Conservation (phyloP, 2,797 vertebrate genomes). For the Mycteria americana region DNA sequence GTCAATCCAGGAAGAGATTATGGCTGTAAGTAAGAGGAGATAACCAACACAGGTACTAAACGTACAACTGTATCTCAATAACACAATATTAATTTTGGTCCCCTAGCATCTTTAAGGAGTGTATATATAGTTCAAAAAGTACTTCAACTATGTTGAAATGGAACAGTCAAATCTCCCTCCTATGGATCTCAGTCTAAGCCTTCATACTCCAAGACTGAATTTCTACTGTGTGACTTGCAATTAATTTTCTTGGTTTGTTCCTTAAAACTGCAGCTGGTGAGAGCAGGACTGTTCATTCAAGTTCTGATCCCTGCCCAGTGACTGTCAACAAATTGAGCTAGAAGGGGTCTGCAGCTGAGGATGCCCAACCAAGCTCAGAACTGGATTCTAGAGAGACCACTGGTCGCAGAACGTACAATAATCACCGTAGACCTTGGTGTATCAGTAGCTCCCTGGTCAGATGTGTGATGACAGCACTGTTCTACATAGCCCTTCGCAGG, state of each 20-base stretch:
- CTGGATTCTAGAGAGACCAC: rapidly evolving
- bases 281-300: neutral
- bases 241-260: neutral
- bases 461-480: neutral
- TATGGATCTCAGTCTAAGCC: neutral
- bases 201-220: neutral
- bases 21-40: neutral
- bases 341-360: neutral
- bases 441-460: neutral
- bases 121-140: neutral
- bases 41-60: neutral
- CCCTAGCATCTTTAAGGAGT: neutral
- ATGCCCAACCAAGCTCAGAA: neutral
- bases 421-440: neutral
- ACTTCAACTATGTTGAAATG: neutral
- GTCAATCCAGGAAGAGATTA: neutral
- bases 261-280: neutral
- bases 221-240: neutral
- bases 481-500: neutral
- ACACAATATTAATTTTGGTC: neutral
- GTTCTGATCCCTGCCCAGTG: neutral
- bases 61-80: neutral
- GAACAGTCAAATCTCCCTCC: neutral
- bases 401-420: neutral
- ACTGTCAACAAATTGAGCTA: neutral